phyloP scores from a whole-genome alignment of 64 coral and sea anemone genomes.

The Hydrozoanthus tunicans region DNA sequence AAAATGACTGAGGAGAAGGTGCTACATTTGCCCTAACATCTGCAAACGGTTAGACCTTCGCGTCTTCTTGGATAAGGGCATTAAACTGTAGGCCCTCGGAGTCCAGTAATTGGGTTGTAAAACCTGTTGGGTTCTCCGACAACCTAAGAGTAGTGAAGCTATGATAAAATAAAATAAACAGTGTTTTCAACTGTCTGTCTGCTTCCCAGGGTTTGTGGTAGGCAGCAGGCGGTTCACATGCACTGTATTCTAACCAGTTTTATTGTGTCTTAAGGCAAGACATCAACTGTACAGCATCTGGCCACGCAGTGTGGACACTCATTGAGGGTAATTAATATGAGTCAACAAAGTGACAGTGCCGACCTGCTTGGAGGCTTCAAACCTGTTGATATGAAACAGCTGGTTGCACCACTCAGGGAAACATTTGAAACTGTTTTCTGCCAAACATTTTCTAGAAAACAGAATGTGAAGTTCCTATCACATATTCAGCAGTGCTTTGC shows the following conservation, averaged over 20 bases:
- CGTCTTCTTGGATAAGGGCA: too few species aligned
- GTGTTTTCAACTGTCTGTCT: too few species aligned
- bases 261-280: constrained; percentile 57
- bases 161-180: too few species aligned
- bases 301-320: constrained; percentile 67
- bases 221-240: not conserved
- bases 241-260: not conserved
- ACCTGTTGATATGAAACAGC: constrained; percentile 97
- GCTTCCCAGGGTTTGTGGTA: too few species aligned
- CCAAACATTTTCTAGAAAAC: constrained; percentile 94
- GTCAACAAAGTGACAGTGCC: constrained; percentile 97
- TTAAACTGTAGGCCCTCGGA: too few species aligned
- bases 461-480: constrained; percentile 87
- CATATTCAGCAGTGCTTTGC: constrained; percentile 96
- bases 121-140: too few species aligned
- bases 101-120: too few species aligned
- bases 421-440: constrained; percentile 90
- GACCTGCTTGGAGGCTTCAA: constrained; percentile 96
- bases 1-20: too few species aligned
- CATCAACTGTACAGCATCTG: constrained; percentile 87
- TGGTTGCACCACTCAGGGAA: constrained; percentile 88
- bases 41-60: too few species aligned
- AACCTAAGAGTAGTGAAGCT: too few species aligned
- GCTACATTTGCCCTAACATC: too few species aligned
- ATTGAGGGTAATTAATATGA: constrained; percentile 95